phyloP scores from a whole-genome alignment of 2,888 invertebrate genomes.

The Leptinotarsa rubiginosa region DNA sequence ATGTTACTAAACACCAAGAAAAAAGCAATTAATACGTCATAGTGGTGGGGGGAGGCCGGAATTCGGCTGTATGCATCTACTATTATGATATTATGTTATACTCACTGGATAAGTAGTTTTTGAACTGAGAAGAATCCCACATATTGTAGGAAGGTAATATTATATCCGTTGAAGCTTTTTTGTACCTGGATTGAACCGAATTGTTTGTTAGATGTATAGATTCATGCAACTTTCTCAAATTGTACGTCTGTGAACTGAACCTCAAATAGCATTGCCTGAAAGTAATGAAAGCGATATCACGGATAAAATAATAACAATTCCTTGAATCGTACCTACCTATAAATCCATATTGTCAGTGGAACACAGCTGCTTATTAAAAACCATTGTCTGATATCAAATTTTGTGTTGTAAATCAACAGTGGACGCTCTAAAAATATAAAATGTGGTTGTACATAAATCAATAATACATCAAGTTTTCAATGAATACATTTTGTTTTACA shows the following conservation, averaged over 20 bases:
- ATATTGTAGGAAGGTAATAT: conserved; percentile 82
- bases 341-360: conserved; percentile 88
- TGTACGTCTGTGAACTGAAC: conserved; percentile 87
- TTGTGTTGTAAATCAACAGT: conserved; percentile 83
- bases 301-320: not conserved
- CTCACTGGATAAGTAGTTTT: conserved; percentile 61
- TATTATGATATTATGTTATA: not conserved
- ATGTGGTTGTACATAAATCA: no score
- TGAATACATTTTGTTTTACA: no score
- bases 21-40: no score
- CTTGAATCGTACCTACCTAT: conserved; percentile 70
- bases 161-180: conserved; percentile 68
- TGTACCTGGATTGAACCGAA: conserved; percentile 85
- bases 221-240: conserved; percentile 82
- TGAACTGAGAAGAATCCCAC: conserved; percentile 84
- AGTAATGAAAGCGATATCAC: conserved; percentile 27
- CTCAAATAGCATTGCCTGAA: conserved; percentile 82
- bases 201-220: conserved; percentile 90
- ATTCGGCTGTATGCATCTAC: no score
- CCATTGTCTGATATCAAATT: conserved; percentile 93
- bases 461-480: no score
- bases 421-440: conserved; percentile 71
- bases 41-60: no score
- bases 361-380: conserved; percentile 84
- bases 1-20: no score